Base-by-base conservation (phyloP, 53 echinoderm and acorn worm genomes). In the Temnopleurus reevesii region DNA sequence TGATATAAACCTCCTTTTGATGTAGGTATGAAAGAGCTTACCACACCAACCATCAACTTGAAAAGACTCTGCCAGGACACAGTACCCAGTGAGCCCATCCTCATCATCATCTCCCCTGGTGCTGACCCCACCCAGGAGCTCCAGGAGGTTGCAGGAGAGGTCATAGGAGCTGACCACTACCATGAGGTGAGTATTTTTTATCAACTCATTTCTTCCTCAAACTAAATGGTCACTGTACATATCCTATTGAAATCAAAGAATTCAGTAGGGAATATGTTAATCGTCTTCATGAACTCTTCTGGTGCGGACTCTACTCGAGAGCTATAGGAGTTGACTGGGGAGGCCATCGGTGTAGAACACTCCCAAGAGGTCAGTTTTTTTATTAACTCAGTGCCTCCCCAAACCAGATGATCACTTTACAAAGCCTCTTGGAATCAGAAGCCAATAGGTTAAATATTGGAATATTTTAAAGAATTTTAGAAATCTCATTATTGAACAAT, bases 341-440 rank as follows among this genome's bases (percentile, higher is more conserved):
- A 97, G 87, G 89, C 92, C 80, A 61, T 97, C 25, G 97, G 97
- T n/a, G 93, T 86, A 13, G 97, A 97, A 35, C 94, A 95, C 49
- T 97, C 95, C 65, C 97, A 95, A 89, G 95, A 97, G 95, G 97
- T 97, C 45, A 49, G 91, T 43, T n/a, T n/a, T n/a, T n/a, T n/a
- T n/a, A n/a, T n/a, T n/a, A n/a, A n/a, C n/a, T n/a, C n/a, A n/a
- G n/a, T n/a, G n/a, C n/a, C n/a, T n/a, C n/a, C n/a, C n/a, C n/a
- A n/a, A n/a, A n/a, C n/a, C n/a, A n/a, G n/a, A n/a, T n/a, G n/a
- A n/a, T n/a, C n/a, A n/a, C n/a, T n/a, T n/a, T n/a, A n/a, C n/a
- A n/a, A n/a, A n/a, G n/a, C n/a, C n/a, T n/a, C n/a, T n/a, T n/a
- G n/a, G n/a, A n/a, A n/a, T n/a, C n/a, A n/a, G n/a, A n/a, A n/a